Evolutionary conservation across 2,888 invertebrate genomes (phyloP), one percentile per base, ranked within the genome.

Genomic region (Heliconius hortense): DNA sequence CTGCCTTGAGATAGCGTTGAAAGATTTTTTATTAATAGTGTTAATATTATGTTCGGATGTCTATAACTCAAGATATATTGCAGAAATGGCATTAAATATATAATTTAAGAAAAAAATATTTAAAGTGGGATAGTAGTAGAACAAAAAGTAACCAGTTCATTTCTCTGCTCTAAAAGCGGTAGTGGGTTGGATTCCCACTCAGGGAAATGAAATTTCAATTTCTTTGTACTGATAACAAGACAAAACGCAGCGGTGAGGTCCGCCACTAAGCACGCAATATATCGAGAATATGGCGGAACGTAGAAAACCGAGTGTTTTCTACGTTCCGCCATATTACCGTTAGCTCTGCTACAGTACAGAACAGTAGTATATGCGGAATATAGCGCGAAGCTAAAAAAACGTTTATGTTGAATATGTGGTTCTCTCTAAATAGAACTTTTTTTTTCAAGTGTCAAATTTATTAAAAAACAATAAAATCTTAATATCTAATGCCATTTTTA

Each of bases 21-120:
- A 74, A 85, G 81, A 72, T 81, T 86, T 87, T 87, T 87, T 87
- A 87, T 84, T 86, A 88, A 86, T 84, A 84, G 84, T 85, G 83
- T 85, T 87, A 86, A 87, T 89, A 89, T 76, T 74, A 67, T 56
- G 64, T 70, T 74, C 59, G 67, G 60, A 60, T 71, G 71, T 71
- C 71, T 43, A 71, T 71, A 60, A 10, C 60, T 71, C 13, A 60
- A 43, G 24, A 28, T 43, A 15, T 43, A n/a, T 26, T 21, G 10
- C 39, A 62, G 39, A 71, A 43, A 26, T 60, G 43, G 26, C 7
- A 62, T 62, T 21, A 28, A 21, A 21, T 7, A 26, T 43, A 21
- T 24, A 18, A 18, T 39, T 64, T 64, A 4, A 64, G 10, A 64
- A n/a, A 64, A 62, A 39, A 39, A n/a, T 13, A 56, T n/a, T 56